phyloP scores from a whole-genome alignment of 2,113 vertebrate species.

The Bettongia penicillata region DNA sequence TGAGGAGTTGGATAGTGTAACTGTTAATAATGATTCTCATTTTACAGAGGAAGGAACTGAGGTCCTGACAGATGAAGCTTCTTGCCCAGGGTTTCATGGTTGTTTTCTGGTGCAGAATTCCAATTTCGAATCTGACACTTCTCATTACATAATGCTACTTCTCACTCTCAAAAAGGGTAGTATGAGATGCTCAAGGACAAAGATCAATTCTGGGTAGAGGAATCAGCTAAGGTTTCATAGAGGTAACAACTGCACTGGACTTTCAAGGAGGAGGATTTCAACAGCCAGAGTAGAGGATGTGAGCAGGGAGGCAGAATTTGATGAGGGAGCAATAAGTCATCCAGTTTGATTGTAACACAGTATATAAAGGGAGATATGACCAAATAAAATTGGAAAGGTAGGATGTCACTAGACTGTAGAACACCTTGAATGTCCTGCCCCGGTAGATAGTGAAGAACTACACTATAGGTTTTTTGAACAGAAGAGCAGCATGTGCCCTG shows the following conservation, averaged over 20 bases:
- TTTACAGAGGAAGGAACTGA: background rate
- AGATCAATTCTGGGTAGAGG: background rate
- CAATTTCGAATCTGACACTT: background rate
- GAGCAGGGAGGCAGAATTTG: background rate
- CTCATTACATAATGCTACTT: background rate
- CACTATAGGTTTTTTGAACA: background rate
- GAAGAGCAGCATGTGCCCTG: background rate
- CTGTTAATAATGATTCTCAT: background rate
- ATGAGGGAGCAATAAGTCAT: background rate
- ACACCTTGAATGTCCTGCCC: background rate
- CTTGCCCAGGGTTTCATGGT: background rate
- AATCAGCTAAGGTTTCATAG: background rate
- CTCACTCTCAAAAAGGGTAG: background rate
- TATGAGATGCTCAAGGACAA: background rate
- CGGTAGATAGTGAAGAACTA: background rate
- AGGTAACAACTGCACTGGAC: background rate
- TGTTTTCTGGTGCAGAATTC: background rate
- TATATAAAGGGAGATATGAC: background rate
- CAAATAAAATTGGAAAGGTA: background rate
- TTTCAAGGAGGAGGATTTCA: background rate
- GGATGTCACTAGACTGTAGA: background rate
- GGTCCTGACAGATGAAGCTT: background rate
- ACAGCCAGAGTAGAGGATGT: background rate
- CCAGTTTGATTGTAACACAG: background rate
- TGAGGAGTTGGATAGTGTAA: background rate